Evolutionary conservation across 1,140 invertebrate species (phyloP), one percentile per base, ranked within the genome.

Genomic region (Vanessa atalanta): DNA sequence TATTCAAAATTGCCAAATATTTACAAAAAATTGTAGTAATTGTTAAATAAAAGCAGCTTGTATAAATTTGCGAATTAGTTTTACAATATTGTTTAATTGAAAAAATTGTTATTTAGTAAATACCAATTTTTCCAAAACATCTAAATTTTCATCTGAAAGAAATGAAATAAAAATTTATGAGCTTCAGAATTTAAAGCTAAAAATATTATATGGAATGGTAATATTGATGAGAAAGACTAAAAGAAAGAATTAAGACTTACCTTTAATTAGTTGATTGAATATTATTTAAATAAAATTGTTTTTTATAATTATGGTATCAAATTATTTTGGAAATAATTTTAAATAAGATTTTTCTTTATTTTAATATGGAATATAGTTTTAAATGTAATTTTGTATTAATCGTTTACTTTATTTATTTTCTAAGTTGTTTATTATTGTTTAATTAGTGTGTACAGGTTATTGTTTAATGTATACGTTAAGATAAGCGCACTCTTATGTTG

Each of bases 401-500:
- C 37, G 13, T 61, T 23, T 61, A 37, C 15, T 37, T 37, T 14
- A 5, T 55, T 15, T 12, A 51, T 51, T 51, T 51, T 51, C 12
- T n/a, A 51, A 31, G 26, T 31, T 31, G 26, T 31, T 31, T 51
- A 6, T 14, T n/a, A 20, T 55, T 31, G 23, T 61, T 61, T 60
- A 31, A 31, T 26, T 60, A 60, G 8, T 16, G 0, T 55, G 16
- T 57, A 57, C 20, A 12, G 53, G 20, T 57, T 48, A 65, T 65
- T 48, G 9, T 65, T 48, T 66, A 26, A 53, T 31, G 43, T 51
- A 66, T 66, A 63, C 23, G 48, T 71, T 63, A 53, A 20, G 26
- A 15, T 64, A 71, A 61, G 48, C 47, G n/a, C 61, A 63, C 60
- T 65, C 20, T 66, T 70, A 61, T 61, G 64, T 72, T 72, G 23